Evolutionary conservation across 2,113 vertebrate species (phyloP).

Genomic region (Gallinago undulata): DNA sequence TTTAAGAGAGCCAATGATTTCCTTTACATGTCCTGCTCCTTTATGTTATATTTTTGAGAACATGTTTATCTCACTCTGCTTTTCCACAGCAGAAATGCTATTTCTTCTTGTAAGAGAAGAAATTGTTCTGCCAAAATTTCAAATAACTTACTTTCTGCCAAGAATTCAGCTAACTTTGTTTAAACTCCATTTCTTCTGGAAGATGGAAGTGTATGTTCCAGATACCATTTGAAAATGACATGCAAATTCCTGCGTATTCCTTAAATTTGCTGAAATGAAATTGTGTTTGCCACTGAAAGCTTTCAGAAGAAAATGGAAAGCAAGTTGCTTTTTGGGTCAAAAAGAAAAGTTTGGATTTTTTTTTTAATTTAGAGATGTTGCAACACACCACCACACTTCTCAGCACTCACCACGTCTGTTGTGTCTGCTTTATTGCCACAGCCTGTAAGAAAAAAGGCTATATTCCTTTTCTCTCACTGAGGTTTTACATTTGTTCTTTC

Average conservation of each 20-base stretch:
- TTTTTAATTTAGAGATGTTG: not conserved
- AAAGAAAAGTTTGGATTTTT: not conserved
- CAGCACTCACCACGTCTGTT: not conserved
- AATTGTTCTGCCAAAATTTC: not conserved
- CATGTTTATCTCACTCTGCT: not conserved
- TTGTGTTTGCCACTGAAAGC: not conserved
- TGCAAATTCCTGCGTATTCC: not conserved
- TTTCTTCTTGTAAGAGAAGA: not conserved
- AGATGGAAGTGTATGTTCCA: not conserved
- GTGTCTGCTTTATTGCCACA: not conserved
- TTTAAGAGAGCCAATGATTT: not conserved
- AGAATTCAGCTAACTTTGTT: not conserved
- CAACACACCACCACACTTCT: not conserved
- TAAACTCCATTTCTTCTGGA: not conserved
- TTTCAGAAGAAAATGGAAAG: not conserved
- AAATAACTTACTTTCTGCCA: not conserved
- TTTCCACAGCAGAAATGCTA: not conserved
- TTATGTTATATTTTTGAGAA: not conserved
- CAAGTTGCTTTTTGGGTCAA: not conserved
- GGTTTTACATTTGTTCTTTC: not conserved
- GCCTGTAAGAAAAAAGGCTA: not conserved
- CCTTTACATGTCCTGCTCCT: not conserved
- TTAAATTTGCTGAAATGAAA: not conserved
- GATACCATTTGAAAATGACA: not conserved
- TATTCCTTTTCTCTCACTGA: not conserved